Evolutionary conservation across 37 sponge, comb jelly and placozoan species (phyloP).

Genomic region (Axinella damicornis): DNA sequence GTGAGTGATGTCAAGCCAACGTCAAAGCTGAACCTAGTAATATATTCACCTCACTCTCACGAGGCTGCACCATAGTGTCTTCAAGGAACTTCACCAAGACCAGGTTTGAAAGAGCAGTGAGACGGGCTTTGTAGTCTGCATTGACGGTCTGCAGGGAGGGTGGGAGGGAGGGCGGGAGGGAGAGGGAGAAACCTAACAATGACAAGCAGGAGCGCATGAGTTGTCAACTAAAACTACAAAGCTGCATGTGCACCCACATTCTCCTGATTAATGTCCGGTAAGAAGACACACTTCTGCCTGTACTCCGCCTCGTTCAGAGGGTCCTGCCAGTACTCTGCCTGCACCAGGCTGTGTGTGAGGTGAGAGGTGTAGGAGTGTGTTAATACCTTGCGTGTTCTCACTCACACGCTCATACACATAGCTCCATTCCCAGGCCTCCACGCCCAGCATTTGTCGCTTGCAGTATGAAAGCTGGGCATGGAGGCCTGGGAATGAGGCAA

Average conservation of each 20-base stretch:
- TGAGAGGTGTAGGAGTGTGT: background rate
- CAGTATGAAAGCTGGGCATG: no score
- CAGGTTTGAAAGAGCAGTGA: slow-evolving; percentile 80
- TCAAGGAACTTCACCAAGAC: slow-evolving; percentile 90
- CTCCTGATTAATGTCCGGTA: slow-evolving; percentile 96
- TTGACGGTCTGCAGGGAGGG: slow-evolving; percentile 41
- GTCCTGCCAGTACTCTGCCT: slow-evolving; percentile 99
- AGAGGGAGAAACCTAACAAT: background rate
- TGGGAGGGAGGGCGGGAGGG: background rate
- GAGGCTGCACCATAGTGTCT: slow-evolving; percentile 97
- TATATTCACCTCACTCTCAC: slow-evolving; percentile 88
- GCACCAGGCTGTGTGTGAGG: slow-evolving; percentile 72
- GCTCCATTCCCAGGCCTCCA: background rate
- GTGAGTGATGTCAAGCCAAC: background rate
- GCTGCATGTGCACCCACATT: slow-evolving; percentile 38
- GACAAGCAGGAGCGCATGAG: no score
- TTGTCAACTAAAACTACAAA: no score
- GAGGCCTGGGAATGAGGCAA: no score
- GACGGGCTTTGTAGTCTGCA: slow-evolving; percentile 86
- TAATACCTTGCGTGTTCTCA: background rate
- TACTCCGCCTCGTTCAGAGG: slow-evolving; percentile 89
- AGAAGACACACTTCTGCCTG: slow-evolving; percentile 80
- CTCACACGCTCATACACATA: background rate
- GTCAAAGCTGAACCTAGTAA: no score
- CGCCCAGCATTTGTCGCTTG: no score